phyloP scores from a whole-genome alignment of 30 jellyfish, hydroid and myxozoan genomes.

The Clytia hemisphaerica region DNA sequence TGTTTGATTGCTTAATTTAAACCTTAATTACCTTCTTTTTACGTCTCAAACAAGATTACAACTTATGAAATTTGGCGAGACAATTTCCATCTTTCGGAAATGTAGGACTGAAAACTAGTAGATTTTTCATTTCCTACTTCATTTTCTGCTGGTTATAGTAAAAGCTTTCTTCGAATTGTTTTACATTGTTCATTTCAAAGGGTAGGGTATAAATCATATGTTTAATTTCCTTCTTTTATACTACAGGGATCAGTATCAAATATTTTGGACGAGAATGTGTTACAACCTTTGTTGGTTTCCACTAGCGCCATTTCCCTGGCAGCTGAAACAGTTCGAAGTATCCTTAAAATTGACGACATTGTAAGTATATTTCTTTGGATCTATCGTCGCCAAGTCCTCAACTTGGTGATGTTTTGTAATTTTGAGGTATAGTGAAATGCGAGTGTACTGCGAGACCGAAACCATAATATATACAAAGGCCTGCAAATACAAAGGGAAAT shows the following conservation, averaged over 20 bases:
- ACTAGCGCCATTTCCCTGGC: constrained; percentile 95
- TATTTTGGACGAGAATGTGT: constrained; percentile 83
- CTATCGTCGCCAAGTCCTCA: no score
- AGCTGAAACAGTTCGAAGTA: constrained; percentile 96
- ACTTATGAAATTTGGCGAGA: no score
- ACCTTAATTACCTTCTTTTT: no score
- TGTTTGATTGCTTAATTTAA: no score
- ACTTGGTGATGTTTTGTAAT: no score
- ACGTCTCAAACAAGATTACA: neutral
- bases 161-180: neutral
- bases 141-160: neutral
- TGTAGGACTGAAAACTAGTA: neutral
- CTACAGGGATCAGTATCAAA: constrained; percentile 83
- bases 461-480: no score
- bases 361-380: constrained; percentile 39
- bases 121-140: neutral
- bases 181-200: neutral
- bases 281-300: constrained; percentile 93
- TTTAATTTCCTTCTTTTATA: neutral
- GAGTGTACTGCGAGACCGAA: no score
- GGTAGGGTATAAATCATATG: no score
- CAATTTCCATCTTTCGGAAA: no score
- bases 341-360: constrained; percentile 91
- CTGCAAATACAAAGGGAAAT: no score
- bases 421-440: no score